phyloP scores from a whole-genome alignment of 2,113 vertebrate species.

The Nycticryphes semicollaris region DNA sequence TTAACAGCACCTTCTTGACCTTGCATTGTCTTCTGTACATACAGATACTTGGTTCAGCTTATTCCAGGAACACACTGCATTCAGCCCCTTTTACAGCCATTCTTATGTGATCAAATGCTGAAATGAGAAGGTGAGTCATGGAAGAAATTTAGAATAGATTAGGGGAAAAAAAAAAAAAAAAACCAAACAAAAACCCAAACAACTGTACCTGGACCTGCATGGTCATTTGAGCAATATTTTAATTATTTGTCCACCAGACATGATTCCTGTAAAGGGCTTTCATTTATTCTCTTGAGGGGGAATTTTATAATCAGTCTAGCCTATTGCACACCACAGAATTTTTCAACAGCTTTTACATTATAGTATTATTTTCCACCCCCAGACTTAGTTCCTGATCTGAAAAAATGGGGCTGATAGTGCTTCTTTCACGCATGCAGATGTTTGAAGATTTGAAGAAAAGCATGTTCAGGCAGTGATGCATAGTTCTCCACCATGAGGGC shows the following conservation, averaged over 20 bases:
- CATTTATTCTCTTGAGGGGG: background rate
- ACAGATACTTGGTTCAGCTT: background rate
- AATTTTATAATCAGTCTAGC: background rate
- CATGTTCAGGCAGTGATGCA: background rate
- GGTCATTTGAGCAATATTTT: background rate
- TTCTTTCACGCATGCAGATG: background rate
- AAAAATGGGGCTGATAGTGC: background rate
- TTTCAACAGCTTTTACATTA: background rate
- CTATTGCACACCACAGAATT: background rate
- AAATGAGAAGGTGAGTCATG: background rate
- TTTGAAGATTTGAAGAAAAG: background rate
- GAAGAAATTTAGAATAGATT: background rate
- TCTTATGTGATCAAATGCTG: background rate
- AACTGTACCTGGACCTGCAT: background rate
- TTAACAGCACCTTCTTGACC: background rate
- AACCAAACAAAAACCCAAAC: background rate
- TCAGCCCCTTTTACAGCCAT: background rate
- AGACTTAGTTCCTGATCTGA: background rate
- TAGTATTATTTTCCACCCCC: no score
- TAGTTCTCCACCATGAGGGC: background rate
- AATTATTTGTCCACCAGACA: background rate
- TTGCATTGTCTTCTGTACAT: background rate
- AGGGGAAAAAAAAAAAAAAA: accelerated
- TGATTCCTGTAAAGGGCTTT: background rate
- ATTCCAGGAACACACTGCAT: accelerated